phyloP scores from a whole-genome alignment of 2,113 vertebrate genomes.

The Scomber scombrus region DNA sequence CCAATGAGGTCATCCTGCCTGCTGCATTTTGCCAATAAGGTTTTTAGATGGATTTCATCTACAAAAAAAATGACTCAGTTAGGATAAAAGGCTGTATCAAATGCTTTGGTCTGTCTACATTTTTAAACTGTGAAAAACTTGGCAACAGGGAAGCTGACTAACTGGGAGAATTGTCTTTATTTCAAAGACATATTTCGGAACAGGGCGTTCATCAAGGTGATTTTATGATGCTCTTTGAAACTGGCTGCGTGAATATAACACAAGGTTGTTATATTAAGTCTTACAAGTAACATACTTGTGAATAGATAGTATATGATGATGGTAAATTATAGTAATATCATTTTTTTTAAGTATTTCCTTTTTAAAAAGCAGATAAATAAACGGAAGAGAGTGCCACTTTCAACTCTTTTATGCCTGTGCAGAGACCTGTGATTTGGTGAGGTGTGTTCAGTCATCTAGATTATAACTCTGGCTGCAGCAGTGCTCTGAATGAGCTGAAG shows the following conservation, averaged over 20 bases:
- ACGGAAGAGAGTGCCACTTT: neutral
- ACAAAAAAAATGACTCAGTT: neutral
- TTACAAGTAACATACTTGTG: too few relatives aligned
- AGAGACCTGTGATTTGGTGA: neutral
- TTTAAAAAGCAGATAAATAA: neutral
- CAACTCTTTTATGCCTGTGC: neutral
- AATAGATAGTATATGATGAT: too few relatives aligned
- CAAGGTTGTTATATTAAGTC: too few relatives aligned
- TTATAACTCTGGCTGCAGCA: neutral
- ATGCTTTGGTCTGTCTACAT: neutral
- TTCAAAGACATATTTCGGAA: too few relatives aligned
- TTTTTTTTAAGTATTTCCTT: neutral
- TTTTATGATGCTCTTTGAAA: too few relatives aligned
- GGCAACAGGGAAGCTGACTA: too few relatives aligned
- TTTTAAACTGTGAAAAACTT: slow-evolving; percentile 1
- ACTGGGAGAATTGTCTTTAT: too few relatives aligned
- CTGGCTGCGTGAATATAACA: too few relatives aligned
- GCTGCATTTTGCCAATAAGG: neutral
- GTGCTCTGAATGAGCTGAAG: neutral
- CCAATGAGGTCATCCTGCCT: neutral
- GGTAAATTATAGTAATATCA: neutral
- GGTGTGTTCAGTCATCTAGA: neutral
- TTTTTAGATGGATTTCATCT: slow-evolving; percentile 23
- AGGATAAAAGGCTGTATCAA: neutral
- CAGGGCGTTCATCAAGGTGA: too few relatives aligned